Evolutionary conservation across 1,140 invertebrate genomes (phyloP), one percentile per base, ranked within the genome.

Genomic region (Papilio dardanus): DNA sequence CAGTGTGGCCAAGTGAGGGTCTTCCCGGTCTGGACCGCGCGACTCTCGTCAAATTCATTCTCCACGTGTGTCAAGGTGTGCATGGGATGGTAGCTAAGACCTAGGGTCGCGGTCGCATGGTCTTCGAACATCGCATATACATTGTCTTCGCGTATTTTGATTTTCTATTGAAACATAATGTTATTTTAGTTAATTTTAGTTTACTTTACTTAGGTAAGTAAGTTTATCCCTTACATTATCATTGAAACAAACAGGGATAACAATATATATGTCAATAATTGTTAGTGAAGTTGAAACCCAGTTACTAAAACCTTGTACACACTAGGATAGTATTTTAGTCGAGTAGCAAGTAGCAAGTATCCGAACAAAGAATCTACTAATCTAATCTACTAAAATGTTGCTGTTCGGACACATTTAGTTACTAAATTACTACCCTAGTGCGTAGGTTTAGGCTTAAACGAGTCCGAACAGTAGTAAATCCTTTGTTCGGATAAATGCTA

Each of bases 131-230:
- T 85, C 8, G 54, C 40, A 5, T 65, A 67, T 0, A 91, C 77
- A 19, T 92, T 78, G n/a, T 90, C 90, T 75, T 90, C 82, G n/a
- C 50, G 74, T 2, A 88, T 82, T 76, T 79, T 79, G 16, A 91
- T 77, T 69, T 85, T 69, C 89, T 91, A 79, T 37, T 69, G 37
- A 71, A 35, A 24, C 33, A 65, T 7, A 68, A 74, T 69, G 42
- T 1, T 8, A 71, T 19, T 71, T 50, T 65, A 14, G 16, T 73
- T 42, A 42, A 46, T 16, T n/a, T 46, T n/a, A 16, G 1, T 46
- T 46, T 4, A 6, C 7, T 6, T 19, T 6, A 46, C 42, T 1
- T 16, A 46, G 3, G 19, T 46, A 2, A 6, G n/a, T n/a, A n/a
- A n/a, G n/a, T n/a, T 7, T 6, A 46, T 46, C 42, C 16, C 16